phyloP scores from a whole-genome alignment of 2,113 vertebrate genomes.

The Ardeotis arabs region DNA sequence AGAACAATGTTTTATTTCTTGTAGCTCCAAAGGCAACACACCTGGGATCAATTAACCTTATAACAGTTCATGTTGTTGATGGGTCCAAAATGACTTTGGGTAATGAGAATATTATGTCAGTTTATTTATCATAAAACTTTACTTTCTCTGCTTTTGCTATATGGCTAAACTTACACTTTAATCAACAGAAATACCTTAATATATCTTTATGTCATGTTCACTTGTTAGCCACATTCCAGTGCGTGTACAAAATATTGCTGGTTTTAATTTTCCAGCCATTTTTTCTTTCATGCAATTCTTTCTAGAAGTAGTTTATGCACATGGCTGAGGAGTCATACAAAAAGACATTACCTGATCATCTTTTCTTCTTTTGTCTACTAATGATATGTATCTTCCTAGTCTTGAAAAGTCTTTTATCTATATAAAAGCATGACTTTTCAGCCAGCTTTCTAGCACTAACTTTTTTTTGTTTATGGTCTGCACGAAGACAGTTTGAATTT shows the following conservation, averaged over 20 bases:
- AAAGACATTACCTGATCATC: not conserved
- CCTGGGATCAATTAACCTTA: conserved; percentile 65
- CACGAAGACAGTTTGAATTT: not conserved
- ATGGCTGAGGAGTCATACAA: not conserved
- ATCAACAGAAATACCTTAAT: not conserved
- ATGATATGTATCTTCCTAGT: not conserved
- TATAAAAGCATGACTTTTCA: not conserved
- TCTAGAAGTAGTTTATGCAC: not conserved
- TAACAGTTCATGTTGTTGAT: conserved; percentile 66
- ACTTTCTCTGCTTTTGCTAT: conserved; percentile 21
- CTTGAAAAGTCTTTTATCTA: not conserved
- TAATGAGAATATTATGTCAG: conserved; percentile 38
- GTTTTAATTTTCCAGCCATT: not conserved
- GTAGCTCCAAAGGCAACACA: conserved; percentile 59
- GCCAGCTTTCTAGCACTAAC: not conserved
- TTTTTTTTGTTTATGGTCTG: not conserved
- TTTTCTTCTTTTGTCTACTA: not conserved
- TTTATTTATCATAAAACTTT: conserved; percentile 20
- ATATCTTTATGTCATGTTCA: not conserved
- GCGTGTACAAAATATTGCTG: not conserved
- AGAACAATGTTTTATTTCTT: conserved; percentile 57
- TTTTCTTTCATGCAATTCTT: not conserved
- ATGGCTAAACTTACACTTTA: not conserved
- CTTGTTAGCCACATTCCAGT: not conserved
- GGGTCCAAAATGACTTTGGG: conserved; percentile 55